phyloP scores from a whole-genome alignment of 2,888 invertebrate species.

The Pycnomerus fuliginosus region DNA sequence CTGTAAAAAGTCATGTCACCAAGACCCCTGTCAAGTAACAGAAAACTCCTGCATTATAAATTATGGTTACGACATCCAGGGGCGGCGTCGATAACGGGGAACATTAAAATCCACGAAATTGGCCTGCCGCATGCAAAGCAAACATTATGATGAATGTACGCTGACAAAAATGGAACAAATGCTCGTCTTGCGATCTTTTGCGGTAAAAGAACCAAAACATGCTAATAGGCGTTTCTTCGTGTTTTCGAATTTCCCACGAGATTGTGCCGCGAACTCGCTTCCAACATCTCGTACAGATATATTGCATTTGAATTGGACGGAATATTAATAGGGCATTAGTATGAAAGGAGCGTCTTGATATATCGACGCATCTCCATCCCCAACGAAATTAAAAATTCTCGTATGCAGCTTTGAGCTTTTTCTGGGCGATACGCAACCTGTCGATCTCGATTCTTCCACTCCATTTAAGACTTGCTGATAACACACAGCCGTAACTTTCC shows the following conservation, averaged over 20 bases:
- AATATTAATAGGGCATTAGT: conserved; percentile 15
- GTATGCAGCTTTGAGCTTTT: too few species aligned
- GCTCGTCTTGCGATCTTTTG: conserved; percentile 7
- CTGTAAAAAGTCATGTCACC: too few species aligned
- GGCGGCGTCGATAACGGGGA: conserved; percentile 9
- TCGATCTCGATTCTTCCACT: too few species aligned
- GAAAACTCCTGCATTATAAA: conserved; percentile 8
- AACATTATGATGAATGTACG: conserved; percentile 15
- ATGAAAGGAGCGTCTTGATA: conserved; percentile 6
- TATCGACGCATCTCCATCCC: too few species aligned
- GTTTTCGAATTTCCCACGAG: conserved; percentile 12
- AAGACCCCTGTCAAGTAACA: too few species aligned
- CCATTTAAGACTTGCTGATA: too few species aligned
- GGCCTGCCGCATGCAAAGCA: conserved; percentile 8
- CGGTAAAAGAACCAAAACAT: conserved; percentile 1
- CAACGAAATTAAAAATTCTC: too few species aligned
- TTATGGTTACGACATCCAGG: conserved; percentile 10
- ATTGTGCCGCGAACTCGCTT: conserved; percentile 5
- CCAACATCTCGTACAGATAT: conserved; percentile 7
- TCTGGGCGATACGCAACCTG: too few species aligned
- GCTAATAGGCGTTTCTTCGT: conserved; percentile 8
- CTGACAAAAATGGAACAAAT: conserved; percentile 14
- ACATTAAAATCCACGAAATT: conserved; percentile 13
- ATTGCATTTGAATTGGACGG: conserved; percentile 10
- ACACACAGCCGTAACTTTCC: too few species aligned